Evolutionary conservation across 2,113 vertebrate genomes (phyloP).

Genomic region (Urocitellus parryii): DNA sequence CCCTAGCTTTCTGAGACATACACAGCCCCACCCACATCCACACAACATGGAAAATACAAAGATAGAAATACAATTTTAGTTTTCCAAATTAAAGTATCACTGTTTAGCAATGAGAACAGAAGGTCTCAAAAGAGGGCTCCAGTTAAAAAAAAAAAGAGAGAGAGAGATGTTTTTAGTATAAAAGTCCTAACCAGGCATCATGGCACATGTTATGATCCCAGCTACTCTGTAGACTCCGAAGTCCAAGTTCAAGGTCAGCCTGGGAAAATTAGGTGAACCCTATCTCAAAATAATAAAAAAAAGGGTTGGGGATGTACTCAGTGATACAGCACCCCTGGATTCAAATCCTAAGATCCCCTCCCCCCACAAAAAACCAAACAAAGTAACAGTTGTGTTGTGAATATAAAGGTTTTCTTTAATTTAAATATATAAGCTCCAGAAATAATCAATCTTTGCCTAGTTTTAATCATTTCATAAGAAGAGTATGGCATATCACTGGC

Average conservation of each 20-base stretch:
- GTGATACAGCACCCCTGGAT: background rate
- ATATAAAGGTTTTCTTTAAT: background rate
- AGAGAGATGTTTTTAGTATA: background rate
- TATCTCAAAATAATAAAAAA: background rate
- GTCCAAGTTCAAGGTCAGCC: background rate
- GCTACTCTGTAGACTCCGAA: background rate
- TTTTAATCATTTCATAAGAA: conserved; percentile 57
- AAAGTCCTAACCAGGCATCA: background rate
- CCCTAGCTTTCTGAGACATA: background rate
- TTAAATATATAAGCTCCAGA: background rate
- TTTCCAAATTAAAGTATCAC: conserved; percentile 28
- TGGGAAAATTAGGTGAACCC: no score
- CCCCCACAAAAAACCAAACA: background rate
- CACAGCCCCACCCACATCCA: background rate
- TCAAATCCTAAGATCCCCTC: background rate
- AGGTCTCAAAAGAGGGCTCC: background rate
- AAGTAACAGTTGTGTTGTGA: background rate
- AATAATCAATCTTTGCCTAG: conserved; percentile 46
- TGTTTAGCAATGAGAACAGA: background rate
- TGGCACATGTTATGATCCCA: background rate
- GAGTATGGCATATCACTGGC: background rate
- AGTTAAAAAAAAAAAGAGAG: background rate
- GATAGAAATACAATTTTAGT: conserved; percentile 19
- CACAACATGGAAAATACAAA: conserved; percentile 1
- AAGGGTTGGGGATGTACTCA: background rate